Evolutionary conservation across 2,888 invertebrate genomes (phyloP).

Genomic region (Strigamia maritima): DNA sequence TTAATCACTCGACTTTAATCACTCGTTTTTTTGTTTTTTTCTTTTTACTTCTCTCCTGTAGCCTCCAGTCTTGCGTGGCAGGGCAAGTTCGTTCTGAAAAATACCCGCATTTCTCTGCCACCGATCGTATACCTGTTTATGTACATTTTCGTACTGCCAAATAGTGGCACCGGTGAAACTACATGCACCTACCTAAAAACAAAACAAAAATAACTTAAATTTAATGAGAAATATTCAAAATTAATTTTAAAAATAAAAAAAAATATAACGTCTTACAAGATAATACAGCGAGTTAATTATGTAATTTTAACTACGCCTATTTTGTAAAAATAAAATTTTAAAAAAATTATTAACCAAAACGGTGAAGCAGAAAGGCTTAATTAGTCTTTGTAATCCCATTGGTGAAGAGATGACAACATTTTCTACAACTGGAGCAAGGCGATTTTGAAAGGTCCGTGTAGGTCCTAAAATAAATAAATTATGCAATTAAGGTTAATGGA

Average conservation of each 20-base stretch:
- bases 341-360: conserved; percentile 1
- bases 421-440: neutral
- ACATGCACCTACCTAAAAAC: conserved; percentile 62
- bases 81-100: conserved; percentile 43
- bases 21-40: conserved; percentile 43
- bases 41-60: conserved; percentile 45
- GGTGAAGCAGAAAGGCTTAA: conserved; percentile 3
- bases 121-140: conserved; percentile 45
- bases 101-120: conserved; percentile 2
- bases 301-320: neutral
- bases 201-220: conserved; percentile 43
- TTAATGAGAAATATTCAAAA: neutral
- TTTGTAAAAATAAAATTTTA: neutral
- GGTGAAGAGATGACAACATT: neutral
- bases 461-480: neutral
- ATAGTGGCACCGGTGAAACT: conserved; percentile 73
- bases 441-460: neutral
- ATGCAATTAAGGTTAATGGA: neutral
- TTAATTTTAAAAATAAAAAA: too few relatives aligned
- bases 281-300: conserved; percentile 53
- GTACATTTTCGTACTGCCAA: conserved; percentile 78
- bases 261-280: conserved; percentile 50
- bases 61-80: conserved; percentile 45
- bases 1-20: neutral
- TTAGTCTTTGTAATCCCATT: neutral